Evolutionary conservation across 2,888 invertebrate genomes (phyloP).

Genomic region (Rhaphigaster nebulosa): DNA sequence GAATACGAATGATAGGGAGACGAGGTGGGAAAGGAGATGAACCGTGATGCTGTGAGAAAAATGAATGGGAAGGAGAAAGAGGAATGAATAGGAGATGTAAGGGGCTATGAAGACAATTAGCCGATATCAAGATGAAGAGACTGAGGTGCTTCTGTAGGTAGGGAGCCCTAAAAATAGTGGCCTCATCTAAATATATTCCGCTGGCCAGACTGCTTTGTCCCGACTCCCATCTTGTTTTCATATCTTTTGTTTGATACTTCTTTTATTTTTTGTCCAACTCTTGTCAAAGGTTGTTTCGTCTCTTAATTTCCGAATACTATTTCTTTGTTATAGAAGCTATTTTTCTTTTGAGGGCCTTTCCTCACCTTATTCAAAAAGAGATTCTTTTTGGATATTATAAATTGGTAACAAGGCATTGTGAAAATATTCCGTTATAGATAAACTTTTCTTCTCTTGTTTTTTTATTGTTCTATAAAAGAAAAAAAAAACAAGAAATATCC

Average conservation of each 20-base stretch:
- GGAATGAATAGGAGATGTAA: conserved; percentile 7
- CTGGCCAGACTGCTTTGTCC: conserved; percentile 38
- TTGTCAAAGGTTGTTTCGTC: background rate
- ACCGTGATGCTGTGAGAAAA: conserved; percentile 31
- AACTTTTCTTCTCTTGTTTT: no score
- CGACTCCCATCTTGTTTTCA: conserved; percentile 1
- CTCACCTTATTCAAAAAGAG: background rate
- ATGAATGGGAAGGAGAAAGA: background rate
- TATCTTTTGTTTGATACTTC: conserved; percentile 15
- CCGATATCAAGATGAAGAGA: background rate
- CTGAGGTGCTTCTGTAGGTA: background rate
- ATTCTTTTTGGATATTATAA: background rate
- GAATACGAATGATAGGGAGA: conserved; percentile 39
- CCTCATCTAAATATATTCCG: conserved; percentile 27
- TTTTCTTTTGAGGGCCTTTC: background rate
- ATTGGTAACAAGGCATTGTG: background rate
- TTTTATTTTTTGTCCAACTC: background rate
- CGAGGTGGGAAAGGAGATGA: conserved; percentile 43
- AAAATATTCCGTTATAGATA: background rate
- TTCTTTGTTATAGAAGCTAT: background rate
- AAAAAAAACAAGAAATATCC: no score
- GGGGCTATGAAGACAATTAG: background rate
- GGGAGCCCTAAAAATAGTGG: background rate
- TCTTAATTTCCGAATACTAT: background rate
- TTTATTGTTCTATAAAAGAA: background rate